Evolutionary conservation across 2,888 invertebrate genomes (phyloP), one percentile per base, ranked within the genome.

Genomic region (Agrochola litura): DNA sequence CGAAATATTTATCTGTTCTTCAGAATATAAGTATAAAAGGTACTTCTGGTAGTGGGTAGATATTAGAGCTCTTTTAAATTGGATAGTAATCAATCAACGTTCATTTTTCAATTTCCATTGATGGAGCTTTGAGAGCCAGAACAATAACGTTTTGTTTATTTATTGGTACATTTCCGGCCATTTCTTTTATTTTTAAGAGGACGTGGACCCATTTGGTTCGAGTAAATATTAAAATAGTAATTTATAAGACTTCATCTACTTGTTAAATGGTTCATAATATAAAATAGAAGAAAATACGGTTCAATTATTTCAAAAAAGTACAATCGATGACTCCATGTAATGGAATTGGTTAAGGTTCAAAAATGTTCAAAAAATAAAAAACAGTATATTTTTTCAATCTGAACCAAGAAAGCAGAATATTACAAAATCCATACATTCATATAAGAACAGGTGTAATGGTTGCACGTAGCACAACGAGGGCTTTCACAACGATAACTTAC

Each of bases 31-130:
- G 5, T 22, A 30, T 12, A 22, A 22, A 67, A 30, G 19, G 14
- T 46, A 41, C 2, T 63, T 63, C 63, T 19, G 56, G 6, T 52
- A 22, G 16, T 43, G 16, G 37, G 46, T 73, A 46, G 74, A 25
- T 78, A 76, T 58, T 43, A 82, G 82, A 64, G 82, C 58, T 52
- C 78, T 56, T 63, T 84, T 84, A 84, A 66, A 80, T 84, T 70
- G 79, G 14, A 69, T 79, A 70, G 70, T 84, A 84, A 81, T 84
- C 84, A 84, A 81, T 81, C 80, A 81, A 81, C 60, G 71, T 80
- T 37, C 66, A 80, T 84, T 81, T 81, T 84, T 84, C 80, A 84
- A 84, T 80, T 84, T 66, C 66, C 72, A 81, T 79, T 84, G 71
- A 84, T 66, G 66, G 54, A 61, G 72, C 72, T 67, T 71, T 84